These are phyloP conservation scores for Scrobipalpa atriplicella DNA, from an alignment of 2,888 invertebrate genomes.

Conservation along the genomic window DNA sequence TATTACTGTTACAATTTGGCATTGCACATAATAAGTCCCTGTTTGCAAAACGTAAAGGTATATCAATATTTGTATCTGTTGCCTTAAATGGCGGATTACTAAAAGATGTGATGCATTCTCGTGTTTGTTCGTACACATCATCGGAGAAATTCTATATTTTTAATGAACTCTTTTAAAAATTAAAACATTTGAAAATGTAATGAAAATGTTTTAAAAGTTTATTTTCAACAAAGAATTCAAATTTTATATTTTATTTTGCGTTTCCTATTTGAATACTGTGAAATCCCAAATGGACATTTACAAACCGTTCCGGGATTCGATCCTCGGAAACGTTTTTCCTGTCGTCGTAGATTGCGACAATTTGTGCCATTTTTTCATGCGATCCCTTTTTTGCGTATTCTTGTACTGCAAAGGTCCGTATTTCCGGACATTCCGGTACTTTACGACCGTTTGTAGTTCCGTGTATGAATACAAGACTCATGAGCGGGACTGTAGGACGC, in stretches of 20 bases:
- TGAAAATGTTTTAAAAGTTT: no score
- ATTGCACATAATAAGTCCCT: no score
- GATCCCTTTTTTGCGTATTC: conserved; percentile 18
- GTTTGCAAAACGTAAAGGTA: no score
- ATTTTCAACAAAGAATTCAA: not conserved
- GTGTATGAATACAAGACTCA: not conserved
- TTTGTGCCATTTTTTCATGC: conserved; percentile 21
- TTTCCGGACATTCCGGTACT: conserved; percentile 15
- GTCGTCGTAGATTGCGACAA: conserved; percentile 21
- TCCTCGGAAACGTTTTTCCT: conserved; percentile 18
- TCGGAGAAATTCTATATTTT: no score
- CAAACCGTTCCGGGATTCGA: conserved; percentile 19
- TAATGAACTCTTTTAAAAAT: no score
- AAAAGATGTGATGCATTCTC: no score
- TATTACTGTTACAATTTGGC: no score
- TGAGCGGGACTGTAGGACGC: not conserved
- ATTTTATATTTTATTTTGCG: not conserved
- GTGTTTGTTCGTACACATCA: no score
- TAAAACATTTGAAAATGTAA: no score
- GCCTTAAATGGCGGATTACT: no score
- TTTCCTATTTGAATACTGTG: conserved; percentile 18
- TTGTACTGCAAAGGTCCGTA: conserved; percentile 17
- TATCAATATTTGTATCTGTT: no score
- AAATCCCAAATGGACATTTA: conserved; percentile 15
- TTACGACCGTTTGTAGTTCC: conserved; percentile 15